phyloP scores from a whole-genome alignment of 1,140 invertebrate species.

The Cherax quadricarinatus region DNA sequence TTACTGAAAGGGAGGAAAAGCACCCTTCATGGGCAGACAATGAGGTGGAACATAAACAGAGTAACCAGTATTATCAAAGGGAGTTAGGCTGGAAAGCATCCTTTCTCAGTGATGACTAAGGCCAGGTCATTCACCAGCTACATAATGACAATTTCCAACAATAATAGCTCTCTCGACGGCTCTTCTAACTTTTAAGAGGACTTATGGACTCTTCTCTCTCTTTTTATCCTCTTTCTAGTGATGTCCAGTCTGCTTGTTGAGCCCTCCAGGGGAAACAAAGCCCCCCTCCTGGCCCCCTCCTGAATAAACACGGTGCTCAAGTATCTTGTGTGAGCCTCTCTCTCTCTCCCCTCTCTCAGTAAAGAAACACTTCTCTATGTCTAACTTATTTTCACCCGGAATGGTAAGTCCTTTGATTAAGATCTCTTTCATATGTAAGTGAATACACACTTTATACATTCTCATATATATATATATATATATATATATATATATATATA shows the following conservation, averaged over 20 bases:
- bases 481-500: slow-evolving; percentile 4
- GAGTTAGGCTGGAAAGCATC: slow-evolving; percentile 50
- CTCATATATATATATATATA: too few relatives aligned
- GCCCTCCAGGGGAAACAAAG: slow-evolving; percentile 49
- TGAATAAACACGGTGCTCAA: slow-evolving; percentile 40
- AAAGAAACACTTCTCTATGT: not conserved
- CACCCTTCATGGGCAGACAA: not conserved
- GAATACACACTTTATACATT: too few relatives aligned
- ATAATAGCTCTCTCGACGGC: slow-evolving; percentile 51
- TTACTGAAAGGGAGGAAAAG: not conserved
- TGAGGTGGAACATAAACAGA: not conserved
- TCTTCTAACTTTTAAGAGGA: slow-evolving; percentile 50
- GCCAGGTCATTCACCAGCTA: slow-evolving; percentile 30
- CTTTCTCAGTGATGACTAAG: slow-evolving; percentile 25
- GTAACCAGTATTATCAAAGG: slow-evolving; percentile 45
- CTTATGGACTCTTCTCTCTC: slow-evolving; percentile 45
- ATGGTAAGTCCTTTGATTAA: not conserved
- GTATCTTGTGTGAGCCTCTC: not conserved
- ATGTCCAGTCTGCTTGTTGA: slow-evolving; percentile 53
- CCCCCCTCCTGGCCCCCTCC: not conserved
- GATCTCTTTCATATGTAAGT: not conserved
- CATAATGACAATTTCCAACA: slow-evolving; percentile 44
- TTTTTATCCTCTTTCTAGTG: slow-evolving; percentile 41
- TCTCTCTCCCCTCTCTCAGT: not conserved
- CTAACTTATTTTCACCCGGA: not conserved